Percentiles rank a stretch among this genome's conserved stretches.
Conservation (phyloP, 2,113 vertebrate genomes). For the Crotalus tigris region DNA sequence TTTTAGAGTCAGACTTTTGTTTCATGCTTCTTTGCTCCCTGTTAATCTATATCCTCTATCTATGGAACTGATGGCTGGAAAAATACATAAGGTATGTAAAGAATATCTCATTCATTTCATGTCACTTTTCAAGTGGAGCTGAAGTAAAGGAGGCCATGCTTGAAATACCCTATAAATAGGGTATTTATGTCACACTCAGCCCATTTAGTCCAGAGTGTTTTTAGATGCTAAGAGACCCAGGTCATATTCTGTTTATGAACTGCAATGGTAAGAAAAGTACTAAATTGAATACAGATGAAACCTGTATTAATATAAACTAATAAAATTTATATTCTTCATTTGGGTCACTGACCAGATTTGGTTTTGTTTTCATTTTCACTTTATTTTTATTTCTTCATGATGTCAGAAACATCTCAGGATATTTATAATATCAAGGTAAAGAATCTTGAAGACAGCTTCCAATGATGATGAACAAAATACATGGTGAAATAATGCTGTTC, state of each 20-base stretch:
- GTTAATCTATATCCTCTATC: background rate
- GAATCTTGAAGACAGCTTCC: background rate
- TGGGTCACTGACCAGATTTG: background rate
- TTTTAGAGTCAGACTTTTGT: slow-evolving; percentile 16
- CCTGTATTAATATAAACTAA: no score
- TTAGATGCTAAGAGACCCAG: background rate
- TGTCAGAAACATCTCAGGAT: background rate
- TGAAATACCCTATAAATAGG: slow-evolving; percentile 33
- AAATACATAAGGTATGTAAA: background rate
- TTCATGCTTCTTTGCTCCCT: slow-evolving; percentile 16
- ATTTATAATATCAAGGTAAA: background rate
- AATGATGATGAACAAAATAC: background rate
- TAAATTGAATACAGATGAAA: background rate
- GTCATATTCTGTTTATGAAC: background rate
- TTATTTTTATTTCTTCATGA: background rate
- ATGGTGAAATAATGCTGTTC: background rate
- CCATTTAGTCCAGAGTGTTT: background rate
- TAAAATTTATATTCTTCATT: background rate
- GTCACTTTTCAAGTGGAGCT: background rate
- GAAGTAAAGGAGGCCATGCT: background rate
- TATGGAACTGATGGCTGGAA: slow-evolving; percentile 7
- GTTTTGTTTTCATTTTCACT: background rate
- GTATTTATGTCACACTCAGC: slow-evolving; percentile 6
- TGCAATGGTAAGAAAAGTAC: background rate
- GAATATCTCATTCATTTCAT: background rate